Conservation (phyloP, 2,113 vertebrate genomes). For the Calyptommatus sinebrachiatus region DNA sequence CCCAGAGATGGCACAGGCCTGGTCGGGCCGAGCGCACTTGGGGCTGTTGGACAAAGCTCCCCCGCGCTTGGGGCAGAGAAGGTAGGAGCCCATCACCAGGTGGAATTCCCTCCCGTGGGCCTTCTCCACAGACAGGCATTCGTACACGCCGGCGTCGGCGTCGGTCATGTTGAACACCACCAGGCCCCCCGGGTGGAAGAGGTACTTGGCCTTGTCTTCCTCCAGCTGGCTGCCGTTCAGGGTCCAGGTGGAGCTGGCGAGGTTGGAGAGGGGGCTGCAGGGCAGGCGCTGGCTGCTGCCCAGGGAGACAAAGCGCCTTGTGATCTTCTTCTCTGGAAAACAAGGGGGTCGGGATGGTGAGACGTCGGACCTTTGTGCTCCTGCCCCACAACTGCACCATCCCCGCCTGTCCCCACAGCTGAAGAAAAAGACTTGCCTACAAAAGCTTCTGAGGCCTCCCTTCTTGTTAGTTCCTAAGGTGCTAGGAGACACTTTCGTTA, state of each 20-base stretch:
- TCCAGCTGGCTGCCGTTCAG: conserved; percentile 51
- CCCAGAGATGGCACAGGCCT: neutral
- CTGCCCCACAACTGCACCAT: too few relatives aligned
- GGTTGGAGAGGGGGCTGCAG: conserved; percentile 67
- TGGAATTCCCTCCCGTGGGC: conserved; percentile 50
- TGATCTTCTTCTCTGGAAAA: conserved; percentile 55
- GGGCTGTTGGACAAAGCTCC: neutral
- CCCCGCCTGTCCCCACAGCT: too few relatives aligned
- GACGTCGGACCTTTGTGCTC: neutral
- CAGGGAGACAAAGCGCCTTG: conserved; percentile 43
- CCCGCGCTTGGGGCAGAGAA: conserved; percentile 23
- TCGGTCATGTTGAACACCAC: conserved; percentile 59
- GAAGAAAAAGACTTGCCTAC: too few relatives aligned
- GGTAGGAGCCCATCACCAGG: conserved; percentile 52
- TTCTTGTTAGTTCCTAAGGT: too few relatives aligned
- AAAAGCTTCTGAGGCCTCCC: too few relatives aligned
- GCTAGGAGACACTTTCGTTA: too few relatives aligned
- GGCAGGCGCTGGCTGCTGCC: conserved; percentile 64
- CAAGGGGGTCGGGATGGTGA: neutral
- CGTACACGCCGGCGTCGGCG: conserved; percentile 61
- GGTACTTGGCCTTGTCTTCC: conserved; percentile 54
- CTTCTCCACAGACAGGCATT: conserved; percentile 63
- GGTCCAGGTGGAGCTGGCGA: conserved; percentile 67
- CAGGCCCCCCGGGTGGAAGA: conserved; percentile 60
- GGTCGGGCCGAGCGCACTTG: fast-evolving